Evolutionary conservation across 2,113 vertebrate species (phyloP), one percentile per base, ranked within the genome.

Genomic region (Corythoichthys intestinalis): DNA sequence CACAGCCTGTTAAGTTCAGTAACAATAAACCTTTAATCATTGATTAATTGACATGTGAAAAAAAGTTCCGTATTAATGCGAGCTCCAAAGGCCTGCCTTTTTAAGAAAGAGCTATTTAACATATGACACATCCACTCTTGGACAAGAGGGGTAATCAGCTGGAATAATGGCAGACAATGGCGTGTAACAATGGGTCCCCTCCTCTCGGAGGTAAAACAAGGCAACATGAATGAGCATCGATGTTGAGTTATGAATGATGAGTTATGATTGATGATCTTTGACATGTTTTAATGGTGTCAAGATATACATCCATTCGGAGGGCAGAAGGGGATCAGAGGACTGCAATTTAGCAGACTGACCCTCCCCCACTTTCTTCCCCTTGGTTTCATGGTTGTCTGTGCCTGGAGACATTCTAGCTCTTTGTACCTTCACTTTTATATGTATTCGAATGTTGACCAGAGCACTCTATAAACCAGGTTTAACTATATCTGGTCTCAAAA

Each of bases 301-400:
- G 49, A 76, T 73, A 71, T 35, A 67, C 66, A 62, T 37, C 65
- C 65, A 74, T 53, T 17, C 37, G 39, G 67, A 39, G 46, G 65
- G 75, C 72, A 72, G 61, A 60, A 65, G 63, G 63, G 11, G 67
- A 78, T 74, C 53, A 72, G 66, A 6, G 70, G 73, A 34, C 28
- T 20, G 48, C 63, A 47, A 34, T 3, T 34, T 34, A 11, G 4
- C 54, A 34, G 37, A 48, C 66, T 72, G 77, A 81, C 78, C 86
- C 81, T 82, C 81, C 85, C 85, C 84, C 84, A 82, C 61, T 34
- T 74, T 83, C 71, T 83, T 77, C 80, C 85, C 87, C 85, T 86
- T 87, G 85, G 85, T 85, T 84, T 79, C 83, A 84, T 84, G 82
- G 80, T 80, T 81, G 80, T 88, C 82, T 83, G 83, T 87, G 85